Conservation (phyloP, 2,888 invertebrate genomes). For the Salpingus planirostris region DNA sequence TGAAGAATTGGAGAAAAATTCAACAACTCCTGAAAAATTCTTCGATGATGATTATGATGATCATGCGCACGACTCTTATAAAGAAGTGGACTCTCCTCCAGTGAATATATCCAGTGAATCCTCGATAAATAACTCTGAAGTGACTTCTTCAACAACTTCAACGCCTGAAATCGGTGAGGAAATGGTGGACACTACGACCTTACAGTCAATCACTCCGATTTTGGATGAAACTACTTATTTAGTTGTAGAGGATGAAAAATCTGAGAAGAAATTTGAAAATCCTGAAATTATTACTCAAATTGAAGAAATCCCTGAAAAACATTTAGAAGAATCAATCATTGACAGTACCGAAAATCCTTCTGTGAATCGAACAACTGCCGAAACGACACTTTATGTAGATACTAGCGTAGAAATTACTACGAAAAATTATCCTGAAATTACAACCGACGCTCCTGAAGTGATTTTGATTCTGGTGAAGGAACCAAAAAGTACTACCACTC, state of each 20-base stretch:
- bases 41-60: not conserved
- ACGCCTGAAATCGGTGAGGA: no score
- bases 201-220: no score
- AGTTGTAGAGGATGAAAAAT: no score
- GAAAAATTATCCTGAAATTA: not conserved
- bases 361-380: not conserved
- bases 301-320: not conserved
- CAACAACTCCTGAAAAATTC: not conserved
- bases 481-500: no score
- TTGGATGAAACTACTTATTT: no score
- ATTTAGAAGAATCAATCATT: slow-evolving; percentile 1
- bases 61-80: not conserved
- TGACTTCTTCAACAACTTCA: no score
- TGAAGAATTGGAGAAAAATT: slow-evolving; percentile 1
- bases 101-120: not conserved
- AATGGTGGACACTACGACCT: no score
- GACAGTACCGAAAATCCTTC: slow-evolving; percentile 1
- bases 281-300: not conserved
- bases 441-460: no score
- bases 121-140: no score
- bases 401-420: not conserved
- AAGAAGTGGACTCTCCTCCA: slow-evolving; percentile 1
- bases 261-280: not conserved
- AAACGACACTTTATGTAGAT: not conserved
- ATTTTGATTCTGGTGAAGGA: no score